Conservation (phyloP, 2,113 vertebrate species). For the Trogon surrucura region DNA sequence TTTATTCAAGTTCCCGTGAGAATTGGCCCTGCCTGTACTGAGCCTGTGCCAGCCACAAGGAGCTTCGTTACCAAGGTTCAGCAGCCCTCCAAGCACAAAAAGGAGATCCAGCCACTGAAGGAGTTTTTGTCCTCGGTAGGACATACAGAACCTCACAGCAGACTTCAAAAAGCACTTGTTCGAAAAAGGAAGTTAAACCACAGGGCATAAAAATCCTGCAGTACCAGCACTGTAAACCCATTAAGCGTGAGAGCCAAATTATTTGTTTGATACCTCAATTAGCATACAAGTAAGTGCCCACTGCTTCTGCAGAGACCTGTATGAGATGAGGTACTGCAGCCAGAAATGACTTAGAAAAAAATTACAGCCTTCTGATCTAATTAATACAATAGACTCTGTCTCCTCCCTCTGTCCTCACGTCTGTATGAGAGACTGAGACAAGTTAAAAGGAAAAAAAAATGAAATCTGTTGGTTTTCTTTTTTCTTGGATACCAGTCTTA, state of each 20-base stretch:
- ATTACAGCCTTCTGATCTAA: not conserved
- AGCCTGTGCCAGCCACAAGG: not conserved
- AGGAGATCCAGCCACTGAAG: not conserved
- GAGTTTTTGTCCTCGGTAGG: not conserved
- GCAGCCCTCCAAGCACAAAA: not conserved
- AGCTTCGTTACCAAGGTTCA: not conserved
- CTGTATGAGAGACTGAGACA: not conserved
- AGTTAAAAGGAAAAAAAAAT: not conserved
- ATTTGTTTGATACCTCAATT: not conserved
- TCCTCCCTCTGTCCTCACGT: not conserved
- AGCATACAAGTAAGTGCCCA: not conserved
- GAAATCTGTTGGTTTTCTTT: not conserved
- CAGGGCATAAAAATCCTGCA: not conserved
- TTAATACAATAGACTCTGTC: not conserved
- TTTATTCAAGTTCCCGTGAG: not conserved
- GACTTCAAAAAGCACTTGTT: not conserved
- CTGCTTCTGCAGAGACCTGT: not conserved
- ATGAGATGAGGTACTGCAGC: not conserved
- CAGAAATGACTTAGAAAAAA: not conserved
- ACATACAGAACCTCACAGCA: not conserved
- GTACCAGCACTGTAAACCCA: not conserved
- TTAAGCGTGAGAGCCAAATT: not conserved
- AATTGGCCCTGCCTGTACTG: not conserved
- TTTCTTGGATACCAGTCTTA: not conserved
- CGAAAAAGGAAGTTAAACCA: not conserved